Evolutionary conservation across 2,113 vertebrate genomes (phyloP).

Genomic region (Cyprinodon variegatus): DNA sequence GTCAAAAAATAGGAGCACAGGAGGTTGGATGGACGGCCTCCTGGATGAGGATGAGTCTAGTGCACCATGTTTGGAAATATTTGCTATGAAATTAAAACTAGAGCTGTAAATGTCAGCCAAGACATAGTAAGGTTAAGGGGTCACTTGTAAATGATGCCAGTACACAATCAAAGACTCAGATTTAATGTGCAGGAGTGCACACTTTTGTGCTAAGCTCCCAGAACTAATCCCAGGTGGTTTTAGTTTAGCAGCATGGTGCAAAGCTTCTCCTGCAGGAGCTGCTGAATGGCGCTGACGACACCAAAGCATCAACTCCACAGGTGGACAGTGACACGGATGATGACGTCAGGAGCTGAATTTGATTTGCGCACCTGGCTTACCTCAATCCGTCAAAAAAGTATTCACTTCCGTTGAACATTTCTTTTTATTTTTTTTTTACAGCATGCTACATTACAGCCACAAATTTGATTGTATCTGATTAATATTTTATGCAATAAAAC

Average conservation of each 20-base stretch:
- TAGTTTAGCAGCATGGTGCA: conserved; percentile 53
- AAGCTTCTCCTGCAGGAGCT: conserved; percentile 41
- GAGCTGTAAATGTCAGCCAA: conserved; percentile 50
- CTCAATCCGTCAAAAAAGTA: conserved; percentile 16
- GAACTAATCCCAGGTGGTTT: conserved; percentile 63
- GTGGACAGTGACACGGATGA: conserved; percentile 58
- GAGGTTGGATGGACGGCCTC: background rate
- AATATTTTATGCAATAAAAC: too few species aligned
- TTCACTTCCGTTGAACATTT: background rate
- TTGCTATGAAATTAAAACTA: background rate
- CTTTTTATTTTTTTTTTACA: background rate
- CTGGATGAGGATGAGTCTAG: background rate
- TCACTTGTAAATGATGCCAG: conserved; percentile 59
- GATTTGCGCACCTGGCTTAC: conserved; percentile 43
- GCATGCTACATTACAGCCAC: background rate
- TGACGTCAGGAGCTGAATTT: conserved; percentile 56
- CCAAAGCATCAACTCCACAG: conserved; percentile 67
- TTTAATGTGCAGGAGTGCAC: conserved; percentile 57
- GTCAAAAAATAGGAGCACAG: conserved; percentile 42
- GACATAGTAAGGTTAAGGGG: conserved; percentile 58
- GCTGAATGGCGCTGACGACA: conserved; percentile 39
- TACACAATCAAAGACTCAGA: conserved; percentile 65
- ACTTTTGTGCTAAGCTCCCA: conserved; percentile 68
- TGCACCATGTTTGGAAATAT: background rate
- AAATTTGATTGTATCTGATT: background rate